Evolutionary conservation across 2,888 invertebrate genomes (phyloP).

Genomic region (Rhogogaster chlorosoma): DNA sequence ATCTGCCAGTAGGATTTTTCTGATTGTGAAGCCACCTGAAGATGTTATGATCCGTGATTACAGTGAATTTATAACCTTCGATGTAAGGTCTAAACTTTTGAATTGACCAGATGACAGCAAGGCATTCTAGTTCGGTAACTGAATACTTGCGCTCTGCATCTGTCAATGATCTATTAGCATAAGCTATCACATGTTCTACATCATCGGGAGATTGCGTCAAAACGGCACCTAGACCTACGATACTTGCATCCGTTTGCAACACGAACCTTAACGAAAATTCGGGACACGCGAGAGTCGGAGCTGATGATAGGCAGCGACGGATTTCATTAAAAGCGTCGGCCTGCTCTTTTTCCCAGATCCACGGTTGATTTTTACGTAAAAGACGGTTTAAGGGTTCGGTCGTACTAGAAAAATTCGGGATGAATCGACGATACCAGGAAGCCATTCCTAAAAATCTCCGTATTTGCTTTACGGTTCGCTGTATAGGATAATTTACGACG

Average conservation of each 20-base stretch:
- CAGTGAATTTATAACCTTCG: constrained; percentile 61
- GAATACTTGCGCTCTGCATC: constrained; percentile 55
- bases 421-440: too few relatives aligned
- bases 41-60: constrained; percentile 63
- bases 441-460: constrained; percentile 65
- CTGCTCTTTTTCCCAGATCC: too few relatives aligned
- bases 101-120: constrained; percentile 60
- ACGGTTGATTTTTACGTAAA: too few relatives aligned
- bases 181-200: constrained; percentile 55
- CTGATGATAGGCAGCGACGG: constrained; percentile 42
- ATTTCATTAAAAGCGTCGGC: too few relatives aligned
- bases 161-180: constrained; percentile 54
- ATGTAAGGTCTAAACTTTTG: constrained; percentile 61
- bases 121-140: constrained; percentile 60
- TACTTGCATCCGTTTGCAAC: constrained; percentile 59
- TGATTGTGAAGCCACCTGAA: constrained; percentile 60
- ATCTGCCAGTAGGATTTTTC: constrained; percentile 58
- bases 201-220: constrained; percentile 50
- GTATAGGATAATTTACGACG: constrained; percentile 60
- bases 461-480: constrained; percentile 59
- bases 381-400: too few relatives aligned
- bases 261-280: constrained; percentile 55
- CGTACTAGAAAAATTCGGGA: too few relatives aligned
- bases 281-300: constrained; percentile 58
- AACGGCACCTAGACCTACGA: constrained; percentile 54